Evolutionary conservation across 2,797 vertebrate genomes (phyloP), one percentile per base, ranked within the genome.

Genomic region (Miichthys miiuy): DNA sequence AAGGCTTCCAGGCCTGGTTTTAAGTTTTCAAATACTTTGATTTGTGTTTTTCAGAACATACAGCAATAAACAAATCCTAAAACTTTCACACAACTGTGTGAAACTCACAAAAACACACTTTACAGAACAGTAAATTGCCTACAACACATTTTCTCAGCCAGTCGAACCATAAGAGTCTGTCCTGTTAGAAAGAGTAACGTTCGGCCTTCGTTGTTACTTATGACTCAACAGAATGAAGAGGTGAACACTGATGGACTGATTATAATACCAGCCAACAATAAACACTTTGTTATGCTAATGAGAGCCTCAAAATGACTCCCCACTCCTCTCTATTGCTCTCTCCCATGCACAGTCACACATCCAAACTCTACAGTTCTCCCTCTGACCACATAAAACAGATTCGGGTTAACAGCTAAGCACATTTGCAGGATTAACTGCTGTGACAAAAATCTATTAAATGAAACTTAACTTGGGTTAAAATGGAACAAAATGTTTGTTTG

Each of bases 201-300:
- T 27, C 1, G 16, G 56, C 46, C n/a, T 25, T 51, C 13, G 51
- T 54, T n/a, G 12, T 54, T 6, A 27, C 20, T 63, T 30, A 38
- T 46, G 34, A 74, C 30, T 20, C 14, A 64, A 50, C 30, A 11
- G 44, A 68, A 57, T 60, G 34, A 77, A 18, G 27, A 55, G 23
- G 52, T 63, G 51, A 68, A 50, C 27, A 56, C 30, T 58, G 64
- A 77, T 61, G 56, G 38, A 54, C 21, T 20, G 27, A 52, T 20
- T 25, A 6, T 54, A 51, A 72, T 8, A 63, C 21, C 66, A 74
- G 17, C n/a, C 47, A 65, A 64, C 9, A 42, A 71, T 67, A 65
- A 63, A 76, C n/a, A 20, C 17, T 38, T 51, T 73, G n/a, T 72
- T 63, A 58, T 51, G 52, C 55, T 64, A 73, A 80, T 66, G 54